Conservation (phyloP, 2,888 invertebrate genomes). For the Micropterix aruncella region DNA sequence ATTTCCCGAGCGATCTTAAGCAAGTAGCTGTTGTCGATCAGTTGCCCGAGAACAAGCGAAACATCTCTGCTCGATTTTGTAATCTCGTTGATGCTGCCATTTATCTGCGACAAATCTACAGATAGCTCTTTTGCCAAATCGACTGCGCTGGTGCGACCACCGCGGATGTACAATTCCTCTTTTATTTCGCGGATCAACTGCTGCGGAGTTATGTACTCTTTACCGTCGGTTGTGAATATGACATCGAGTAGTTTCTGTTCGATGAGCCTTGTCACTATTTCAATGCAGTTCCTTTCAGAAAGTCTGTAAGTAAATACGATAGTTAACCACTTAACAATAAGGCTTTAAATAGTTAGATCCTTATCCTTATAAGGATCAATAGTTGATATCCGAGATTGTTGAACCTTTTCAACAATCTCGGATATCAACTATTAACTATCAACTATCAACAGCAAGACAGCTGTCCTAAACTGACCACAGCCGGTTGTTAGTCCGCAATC, state of each 20-base stretch:
- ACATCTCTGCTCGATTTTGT: slow-evolving; percentile 55
- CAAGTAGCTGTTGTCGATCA: slow-evolving; percentile 75
- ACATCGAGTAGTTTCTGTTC: slow-evolving; percentile 78
- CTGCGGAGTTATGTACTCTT: slow-evolving; percentile 89
- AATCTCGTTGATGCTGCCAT: slow-evolving; percentile 50
- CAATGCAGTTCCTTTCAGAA: slow-evolving; percentile 93
- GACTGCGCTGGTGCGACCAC: slow-evolving; percentile 79
- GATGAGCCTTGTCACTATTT: slow-evolving; percentile 81
- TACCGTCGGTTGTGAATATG: slow-evolving; percentile 91
- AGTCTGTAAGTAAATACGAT: slow-evolving; percentile 60
- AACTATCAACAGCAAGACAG: too few relatives aligned
- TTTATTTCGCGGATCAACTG: slow-evolving; percentile 81
- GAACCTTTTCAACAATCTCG: too few relatives aligned
- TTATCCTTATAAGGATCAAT: too few relatives aligned
- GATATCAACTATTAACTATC: too few relatives aligned
- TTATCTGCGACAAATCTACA: slow-evolving; percentile 74
- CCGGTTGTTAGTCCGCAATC: too few relatives aligned
- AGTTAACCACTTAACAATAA: too few relatives aligned
- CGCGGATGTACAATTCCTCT: slow-evolving; percentile 79
- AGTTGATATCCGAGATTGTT: too few relatives aligned
- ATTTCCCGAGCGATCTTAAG: slow-evolving; percentile 77
- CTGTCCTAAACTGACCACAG: too few relatives aligned
- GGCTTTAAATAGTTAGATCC: too few relatives aligned
- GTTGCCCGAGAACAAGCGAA: slow-evolving; percentile 74
- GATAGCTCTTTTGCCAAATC: slow-evolving; percentile 79